Conservation (phyloP, 1,140 invertebrate species). For the Luehdorfia chinensis region DNA sequence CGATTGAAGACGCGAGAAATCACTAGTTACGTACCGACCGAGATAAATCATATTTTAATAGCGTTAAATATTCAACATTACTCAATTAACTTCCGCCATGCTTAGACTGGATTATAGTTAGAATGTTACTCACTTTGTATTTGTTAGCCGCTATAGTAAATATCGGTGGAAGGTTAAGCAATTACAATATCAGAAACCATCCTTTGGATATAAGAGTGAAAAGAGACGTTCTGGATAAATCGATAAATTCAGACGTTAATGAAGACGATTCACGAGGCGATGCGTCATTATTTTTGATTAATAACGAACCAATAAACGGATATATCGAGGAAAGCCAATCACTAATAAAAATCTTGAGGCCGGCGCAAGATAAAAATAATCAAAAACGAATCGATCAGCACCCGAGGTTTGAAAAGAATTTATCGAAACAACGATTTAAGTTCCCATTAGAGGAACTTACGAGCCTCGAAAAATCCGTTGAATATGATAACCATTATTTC, state of each 20-base stretch:
- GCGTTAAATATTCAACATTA: neutral
- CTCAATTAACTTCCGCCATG: neutral
- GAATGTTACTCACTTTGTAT: conserved; percentile 17
- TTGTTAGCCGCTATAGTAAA: conserved; percentile 22
- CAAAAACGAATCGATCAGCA: too few relatives aligned
- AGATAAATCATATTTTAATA: conserved; percentile 3
- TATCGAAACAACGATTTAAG: too few relatives aligned
- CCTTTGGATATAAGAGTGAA: conserved; percentile 8
- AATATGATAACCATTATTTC: too few relatives aligned
- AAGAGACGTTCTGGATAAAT: neutral
- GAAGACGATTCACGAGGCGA: too few relatives aligned
- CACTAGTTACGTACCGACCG: neutral
- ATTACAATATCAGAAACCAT: conserved; percentile 26
- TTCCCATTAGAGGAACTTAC: too few relatives aligned
- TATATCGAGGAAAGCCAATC: neutral
- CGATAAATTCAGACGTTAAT: too few relatives aligned
- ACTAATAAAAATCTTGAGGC: too few relatives aligned
- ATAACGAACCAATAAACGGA: too few relatives aligned
- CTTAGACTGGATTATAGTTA: neutral
- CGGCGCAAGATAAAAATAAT: too few relatives aligned
- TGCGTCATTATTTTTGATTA: too few relatives aligned
- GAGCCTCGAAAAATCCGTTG: too few relatives aligned
- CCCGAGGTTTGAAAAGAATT: too few relatives aligned
- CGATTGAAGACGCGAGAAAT: neutral
- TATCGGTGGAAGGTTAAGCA: conserved; percentile 21